Evolutionary conservation across 2,113 vertebrate species (phyloP).

Genomic region (Romanogobio albipinnatus): DNA sequence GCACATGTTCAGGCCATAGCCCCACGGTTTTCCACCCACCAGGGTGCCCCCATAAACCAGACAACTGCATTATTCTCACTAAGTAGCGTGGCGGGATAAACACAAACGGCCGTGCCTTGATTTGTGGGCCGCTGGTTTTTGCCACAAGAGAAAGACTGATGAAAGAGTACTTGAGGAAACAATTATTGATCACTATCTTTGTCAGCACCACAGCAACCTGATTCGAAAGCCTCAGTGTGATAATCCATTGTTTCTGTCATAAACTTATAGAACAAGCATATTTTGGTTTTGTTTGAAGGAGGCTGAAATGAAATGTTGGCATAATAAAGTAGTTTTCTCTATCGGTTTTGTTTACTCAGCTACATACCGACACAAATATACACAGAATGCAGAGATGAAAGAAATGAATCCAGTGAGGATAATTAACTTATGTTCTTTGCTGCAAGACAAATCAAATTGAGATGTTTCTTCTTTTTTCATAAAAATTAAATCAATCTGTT

Average conservation of each 20-base stretch:
- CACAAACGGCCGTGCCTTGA: slow-evolving; percentile 6
- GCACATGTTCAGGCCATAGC: slow-evolving; percentile 10
- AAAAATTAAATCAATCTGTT: not conserved
- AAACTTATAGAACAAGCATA: slow-evolving; percentile 18
- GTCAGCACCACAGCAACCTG: not conserved
- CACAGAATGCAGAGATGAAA: slow-evolving; percentile 19
- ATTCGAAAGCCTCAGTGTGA: not conserved
- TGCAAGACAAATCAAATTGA: not conserved
- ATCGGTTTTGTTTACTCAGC: slow-evolving; percentile 42
- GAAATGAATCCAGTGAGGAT: slow-evolving; percentile 18
- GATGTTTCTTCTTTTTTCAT: not conserved
- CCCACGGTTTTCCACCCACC: slow-evolving; percentile 1
- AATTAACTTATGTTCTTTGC: slow-evolving; percentile 31
- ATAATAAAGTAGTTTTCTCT: slow-evolving; percentile 25
- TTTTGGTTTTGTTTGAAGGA: slow-evolving; percentile 18
- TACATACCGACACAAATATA: not conserved
- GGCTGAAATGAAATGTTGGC: slow-evolving; percentile 13
- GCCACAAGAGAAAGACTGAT: not conserved
- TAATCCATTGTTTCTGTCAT: slow-evolving; percentile 34
- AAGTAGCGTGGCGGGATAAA: slow-evolving; percentile 35
- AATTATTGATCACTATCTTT: slow-evolving; percentile 21
- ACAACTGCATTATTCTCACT: slow-evolving; percentile 43
- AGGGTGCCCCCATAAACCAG: slow-evolving; percentile 41
- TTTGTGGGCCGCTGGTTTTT: not conserved
- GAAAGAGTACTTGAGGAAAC: not conserved